Conservation (phyloP, 2,888 invertebrate genomes). For the Cheiracanthium punctorium region DNA sequence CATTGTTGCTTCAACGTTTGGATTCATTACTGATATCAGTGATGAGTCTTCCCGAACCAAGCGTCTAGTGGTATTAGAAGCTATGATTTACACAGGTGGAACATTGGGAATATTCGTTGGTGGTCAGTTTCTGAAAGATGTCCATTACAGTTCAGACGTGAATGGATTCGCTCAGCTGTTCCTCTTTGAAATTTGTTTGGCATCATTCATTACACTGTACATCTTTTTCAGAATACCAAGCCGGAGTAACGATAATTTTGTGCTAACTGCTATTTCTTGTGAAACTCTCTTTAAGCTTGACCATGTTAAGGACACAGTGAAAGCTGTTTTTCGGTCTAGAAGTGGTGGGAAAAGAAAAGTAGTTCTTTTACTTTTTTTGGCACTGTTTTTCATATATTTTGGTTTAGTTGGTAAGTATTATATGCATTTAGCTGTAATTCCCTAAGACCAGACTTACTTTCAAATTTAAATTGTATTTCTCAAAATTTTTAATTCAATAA, state of each 20-base stretch:
- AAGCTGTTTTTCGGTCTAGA: slow-evolving; percentile 43
- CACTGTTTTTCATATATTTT: slow-evolving; percentile 38
- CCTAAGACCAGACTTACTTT: too few species aligned
- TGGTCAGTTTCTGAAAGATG: slow-evolving; percentile 82
- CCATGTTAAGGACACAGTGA: slow-evolving; percentile 38
- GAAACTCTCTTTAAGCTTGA: slow-evolving; percentile 37
- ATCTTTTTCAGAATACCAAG: slow-evolving; percentile 72
- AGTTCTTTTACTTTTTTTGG: slow-evolving; percentile 34
- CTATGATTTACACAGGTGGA: slow-evolving; percentile 88
- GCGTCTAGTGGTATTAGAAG: slow-evolving; percentile 87
- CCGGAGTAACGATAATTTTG: background rate
- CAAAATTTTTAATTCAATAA: too few species aligned
- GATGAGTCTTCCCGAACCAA: slow-evolving; percentile 83
- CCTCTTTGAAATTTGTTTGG: slow-evolving; percentile 74
- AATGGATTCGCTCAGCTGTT: slow-evolving; percentile 75
- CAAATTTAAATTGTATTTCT: too few species aligned
- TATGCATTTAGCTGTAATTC: too few species aligned
- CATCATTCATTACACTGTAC: slow-evolving; percentile 75
- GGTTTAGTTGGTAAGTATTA: slow-evolving; percentile 43
- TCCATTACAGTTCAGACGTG: slow-evolving; percentile 72
- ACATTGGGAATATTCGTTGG: slow-evolving; percentile 88
- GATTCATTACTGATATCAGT: slow-evolving; percentile 87
- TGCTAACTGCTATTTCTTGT: background rate
- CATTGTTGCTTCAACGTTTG: slow-evolving; percentile 79
- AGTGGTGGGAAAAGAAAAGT: slow-evolving; percentile 26